Base-by-base conservation (phyloP, 1,140 invertebrate species). In the Theocolax elegans region DNA sequence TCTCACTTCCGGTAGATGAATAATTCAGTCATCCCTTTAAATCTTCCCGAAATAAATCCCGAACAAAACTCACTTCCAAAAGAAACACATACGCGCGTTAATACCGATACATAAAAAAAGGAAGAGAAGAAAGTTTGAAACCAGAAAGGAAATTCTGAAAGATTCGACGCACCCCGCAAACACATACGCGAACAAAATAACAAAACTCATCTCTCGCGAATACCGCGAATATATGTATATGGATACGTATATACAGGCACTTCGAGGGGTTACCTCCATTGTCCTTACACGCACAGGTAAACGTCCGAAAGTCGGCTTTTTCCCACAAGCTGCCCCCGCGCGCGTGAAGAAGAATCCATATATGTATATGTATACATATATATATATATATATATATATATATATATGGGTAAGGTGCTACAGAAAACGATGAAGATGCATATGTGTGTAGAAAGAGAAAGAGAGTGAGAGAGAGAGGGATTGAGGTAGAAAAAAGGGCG, bases 281-380 rank as follows among this genome's bases (percentile, higher is more conserved):
- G 58, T 69, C 27, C 13, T 13, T 46, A 29, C 60, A 29, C 15
- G 13, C 7, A 12, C 54, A 51, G 53, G 54, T 49, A 51, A 40
- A 48, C 8, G 25, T 21, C 19, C 48, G 25, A 68, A 62, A 68
- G 42, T 51, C 21, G 56, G 3, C 35, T 44, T 71, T 78, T 81
- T 81, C 79, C 77, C 79, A 81, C 79, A 82, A 81, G 79, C 76
- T 81, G 79, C 58, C 51, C 25, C 38, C 64, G 62, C 70, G 58
- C 49, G 58, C 42, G 42, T 3, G 72, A 74, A 74, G 77, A 75
- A 76, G 70, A 76, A 79, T 54, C 74, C 69, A 74, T 75, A 76
- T 78, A 78, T 77, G n/a, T 17, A 35, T 54, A 44, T n/a, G 27
- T 6, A 35, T 54, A 25, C 51, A 29, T 12, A 35, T n/a, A 25